phyloP scores from a whole-genome alignment of 2,888 invertebrate genomes.

The Chymomyza caudatula region DNA sequence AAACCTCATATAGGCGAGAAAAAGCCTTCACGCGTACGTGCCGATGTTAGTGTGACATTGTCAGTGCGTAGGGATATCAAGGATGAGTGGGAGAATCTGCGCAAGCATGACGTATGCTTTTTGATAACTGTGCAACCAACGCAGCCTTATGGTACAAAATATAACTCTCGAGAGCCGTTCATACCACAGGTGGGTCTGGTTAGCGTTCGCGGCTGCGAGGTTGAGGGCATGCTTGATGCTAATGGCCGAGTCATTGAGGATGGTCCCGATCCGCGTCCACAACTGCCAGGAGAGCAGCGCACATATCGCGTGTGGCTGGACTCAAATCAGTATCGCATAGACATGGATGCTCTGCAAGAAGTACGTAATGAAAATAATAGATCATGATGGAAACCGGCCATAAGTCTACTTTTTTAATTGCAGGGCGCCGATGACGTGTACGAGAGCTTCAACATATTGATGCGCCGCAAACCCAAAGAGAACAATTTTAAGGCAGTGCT shows the following conservation, averaged over 20 bases:
- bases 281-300: conserved; percentile 91
- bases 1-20: conserved; percentile 96
- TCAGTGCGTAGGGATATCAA: conserved; percentile 95
- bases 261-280: conserved; percentile 92
- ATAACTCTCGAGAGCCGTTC: conserved; percentile 90
- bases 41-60: conserved; percentile 95
- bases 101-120: conserved; percentile 99
- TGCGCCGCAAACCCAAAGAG: conserved; percentile 99
- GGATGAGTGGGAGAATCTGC: conserved; percentile 96
- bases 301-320: conserved; percentile 97
- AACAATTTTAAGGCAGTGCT: conserved; percentile 99
- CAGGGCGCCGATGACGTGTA: conserved; percentile 85
- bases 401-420: neutral
- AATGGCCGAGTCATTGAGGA: conserved; percentile 98
- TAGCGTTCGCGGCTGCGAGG: conserved; percentile 97
- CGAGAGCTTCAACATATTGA: conserved; percentile 95
- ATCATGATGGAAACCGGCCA: neutral
- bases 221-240: conserved; percentile 98
- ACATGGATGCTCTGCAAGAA: conserved; percentile 91
- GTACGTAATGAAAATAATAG: conserved; percentile 75
- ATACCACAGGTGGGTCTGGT: conserved; percentile 94
- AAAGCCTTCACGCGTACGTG: conserved; percentile 95
- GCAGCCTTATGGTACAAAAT: conserved; percentile 89
- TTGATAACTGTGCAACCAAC: conserved; percentile 93
- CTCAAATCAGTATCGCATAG: conserved; percentile 96